phyloP scores from a whole-genome alignment of 2,113 vertebrate genomes.

The Oncorhynchus keta region DNA sequence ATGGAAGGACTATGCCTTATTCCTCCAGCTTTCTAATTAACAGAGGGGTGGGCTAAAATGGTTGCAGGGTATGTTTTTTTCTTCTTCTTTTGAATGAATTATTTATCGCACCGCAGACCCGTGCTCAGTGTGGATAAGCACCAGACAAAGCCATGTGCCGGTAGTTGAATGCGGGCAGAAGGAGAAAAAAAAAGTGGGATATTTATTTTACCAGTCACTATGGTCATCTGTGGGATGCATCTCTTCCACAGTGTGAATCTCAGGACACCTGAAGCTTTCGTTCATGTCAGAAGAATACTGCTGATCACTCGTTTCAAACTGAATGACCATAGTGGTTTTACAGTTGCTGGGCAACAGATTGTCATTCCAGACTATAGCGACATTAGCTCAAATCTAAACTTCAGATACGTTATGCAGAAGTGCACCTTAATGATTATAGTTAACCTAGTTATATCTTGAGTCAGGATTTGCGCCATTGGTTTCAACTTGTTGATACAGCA shows the following conservation, averaged over 20 bases:
- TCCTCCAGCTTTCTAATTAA: slow-evolving; percentile 21
- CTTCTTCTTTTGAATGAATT: slow-evolving; percentile 1
- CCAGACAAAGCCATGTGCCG: neutral
- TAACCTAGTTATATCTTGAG: too few relatives aligned
- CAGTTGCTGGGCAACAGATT: neutral
- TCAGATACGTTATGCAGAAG: too few relatives aligned
- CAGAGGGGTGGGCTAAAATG: neutral
- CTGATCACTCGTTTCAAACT: neutral
- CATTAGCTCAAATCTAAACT: too few relatives aligned
- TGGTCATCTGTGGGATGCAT: neutral
- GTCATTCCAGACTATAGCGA: too few relatives aligned
- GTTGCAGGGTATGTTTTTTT: slow-evolving; percentile 13
- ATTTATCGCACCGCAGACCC: neutral
- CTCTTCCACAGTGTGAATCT: neutral
- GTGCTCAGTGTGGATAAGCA: neutral
- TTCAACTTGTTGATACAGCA: too few relatives aligned
- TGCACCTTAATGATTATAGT: too few relatives aligned
- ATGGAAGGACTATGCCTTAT: too few relatives aligned
- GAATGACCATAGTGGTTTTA: neutral
- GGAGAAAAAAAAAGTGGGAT: neutral
- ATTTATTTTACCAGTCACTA: neutral
- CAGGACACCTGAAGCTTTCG: neutral
- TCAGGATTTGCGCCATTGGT: too few relatives aligned
- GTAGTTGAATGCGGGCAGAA: neutral
- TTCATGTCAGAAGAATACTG: neutral